phyloP scores from a whole-genome alignment of 2,797 vertebrate genomes.

The Florisuga fusca region DNA sequence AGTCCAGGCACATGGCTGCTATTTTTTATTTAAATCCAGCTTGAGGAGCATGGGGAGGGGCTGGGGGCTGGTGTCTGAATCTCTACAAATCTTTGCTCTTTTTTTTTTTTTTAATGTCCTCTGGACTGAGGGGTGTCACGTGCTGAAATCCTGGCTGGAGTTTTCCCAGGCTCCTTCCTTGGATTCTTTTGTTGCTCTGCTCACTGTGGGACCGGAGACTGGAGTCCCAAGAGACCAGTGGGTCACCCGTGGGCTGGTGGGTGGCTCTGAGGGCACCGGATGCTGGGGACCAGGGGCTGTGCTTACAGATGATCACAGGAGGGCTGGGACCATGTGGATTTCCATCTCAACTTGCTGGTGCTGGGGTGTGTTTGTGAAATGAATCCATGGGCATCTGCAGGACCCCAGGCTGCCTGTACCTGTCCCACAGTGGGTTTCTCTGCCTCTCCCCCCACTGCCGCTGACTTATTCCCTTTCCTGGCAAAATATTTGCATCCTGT shows the following conservation, averaged over 20 bases:
- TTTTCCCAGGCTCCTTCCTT: constrained; percentile 58
- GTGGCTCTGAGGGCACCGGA: neutral
- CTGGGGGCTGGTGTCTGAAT: neutral
- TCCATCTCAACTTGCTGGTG: neutral
- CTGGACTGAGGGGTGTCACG: neutral
- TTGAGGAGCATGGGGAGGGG: neutral
- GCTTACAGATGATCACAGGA: neutral
- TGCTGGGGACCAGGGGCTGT: neutral
- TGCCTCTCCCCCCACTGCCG: neutral
- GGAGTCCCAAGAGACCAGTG: neutral
- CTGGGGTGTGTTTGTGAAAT: neutral
- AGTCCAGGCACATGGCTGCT: neutral
- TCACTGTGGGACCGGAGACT: neutral
- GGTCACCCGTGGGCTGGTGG: neutral
- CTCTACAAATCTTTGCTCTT: neutral
- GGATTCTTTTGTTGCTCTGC: neutral
- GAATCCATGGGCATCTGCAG: neutral
- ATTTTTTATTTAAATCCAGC: constrained; percentile 27
- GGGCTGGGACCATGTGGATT: accelerated
- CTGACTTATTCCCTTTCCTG: constrained; percentile 19
- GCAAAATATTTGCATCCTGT: neutral
- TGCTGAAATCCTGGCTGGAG: neutral
- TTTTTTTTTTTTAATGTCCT: neutral
- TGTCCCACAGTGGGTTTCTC: neutral
- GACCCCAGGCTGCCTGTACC: neutral